These are phyloP conservation scores for Caenorhabditis elegans DNA, from an alignment of 1,140 invertebrate species.

Conservation along the genomic window WBcel235 BX284603.4:8691001-8691500, in stretches of 20 bases:
- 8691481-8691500: too few species aligned
- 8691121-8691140: too few species aligned
- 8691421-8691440: background rate
- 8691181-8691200: background rate
- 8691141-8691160: too few species aligned
- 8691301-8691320: background rate
- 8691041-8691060: too few species aligned
- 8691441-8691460: too few species aligned
- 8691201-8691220: background rate
- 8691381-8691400: background rate
- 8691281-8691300: background rate
- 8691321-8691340: background rate
- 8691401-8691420: background rate
- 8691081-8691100: too few species aligned
- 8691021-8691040: too few species aligned
- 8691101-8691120: too few species aligned
- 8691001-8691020: too few species aligned
- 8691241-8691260: background rate
- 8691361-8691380: background rate
- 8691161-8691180: background rate
- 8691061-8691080: too few species aligned
- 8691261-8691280: background rate
- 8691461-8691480: too few species aligned
- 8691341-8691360: background rate
- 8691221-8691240: background rate